These are phyloP conservation scores for Trachelus troglodyta DNA, from an alignment of 2,888 invertebrate species.

Conservation along the genomic window DNA sequence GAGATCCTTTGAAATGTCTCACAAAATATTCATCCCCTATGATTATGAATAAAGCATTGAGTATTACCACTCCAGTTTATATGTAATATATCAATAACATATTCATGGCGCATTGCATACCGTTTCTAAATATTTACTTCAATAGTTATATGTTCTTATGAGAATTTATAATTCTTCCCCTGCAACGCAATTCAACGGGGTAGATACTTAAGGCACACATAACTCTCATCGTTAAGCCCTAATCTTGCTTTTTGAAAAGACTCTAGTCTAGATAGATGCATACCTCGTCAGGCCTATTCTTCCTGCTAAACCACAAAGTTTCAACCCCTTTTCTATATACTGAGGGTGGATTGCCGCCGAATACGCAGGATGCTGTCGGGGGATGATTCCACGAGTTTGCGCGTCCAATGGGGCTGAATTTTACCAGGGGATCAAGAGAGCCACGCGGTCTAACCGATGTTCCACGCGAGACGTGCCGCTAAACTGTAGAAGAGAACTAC, in stretches of 20 bases:
- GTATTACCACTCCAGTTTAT: background rate
- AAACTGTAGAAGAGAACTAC: background rate
- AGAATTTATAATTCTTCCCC: background rate
- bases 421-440: slow-evolving; percentile 22
- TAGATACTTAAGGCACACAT: background rate
- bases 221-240: background rate
- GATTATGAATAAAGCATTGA: background rate
- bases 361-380: background rate
- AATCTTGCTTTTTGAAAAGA: background rate
- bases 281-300: background rate
- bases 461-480: slow-evolving; percentile 18
- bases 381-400: background rate
- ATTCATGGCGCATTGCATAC: background rate
- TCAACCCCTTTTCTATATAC: background rate
- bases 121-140: background rate
- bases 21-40: background rate
- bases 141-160: background rate
- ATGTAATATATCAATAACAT: background rate
- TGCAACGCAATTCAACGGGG: background rate
- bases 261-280: background rate
- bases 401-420: background rate
- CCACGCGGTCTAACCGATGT: slow-evolving; percentile 47
- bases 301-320: background rate
- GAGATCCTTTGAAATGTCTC: background rate
- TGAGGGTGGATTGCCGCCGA: background rate